Conservation (phyloP, 1,140 invertebrate species). For the Pseudomyrmex dendroicus region DNA sequence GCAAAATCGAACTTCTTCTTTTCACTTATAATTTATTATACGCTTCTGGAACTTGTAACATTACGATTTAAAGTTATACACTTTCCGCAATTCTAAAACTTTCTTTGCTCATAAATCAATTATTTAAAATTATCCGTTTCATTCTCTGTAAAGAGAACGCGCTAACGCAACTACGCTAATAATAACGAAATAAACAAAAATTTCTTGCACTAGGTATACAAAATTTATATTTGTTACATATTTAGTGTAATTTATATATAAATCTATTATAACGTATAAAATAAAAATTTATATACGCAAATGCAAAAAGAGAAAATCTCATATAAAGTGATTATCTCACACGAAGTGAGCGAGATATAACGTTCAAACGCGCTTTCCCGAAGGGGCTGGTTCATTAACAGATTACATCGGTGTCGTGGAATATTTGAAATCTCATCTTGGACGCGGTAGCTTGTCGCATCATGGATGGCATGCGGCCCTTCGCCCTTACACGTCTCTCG, state of each 20-base stretch:
- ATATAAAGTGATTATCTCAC: not conserved
- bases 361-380: not conserved
- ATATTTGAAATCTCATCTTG: slow-evolving; percentile 74
- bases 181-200: too few species aligned
- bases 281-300: not conserved
- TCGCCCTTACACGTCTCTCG: slow-evolving; percentile 74
- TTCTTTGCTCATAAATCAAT: not conserved
- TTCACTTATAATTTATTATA: not conserved
- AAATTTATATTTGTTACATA: not conserved
- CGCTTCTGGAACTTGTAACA: not conserved
- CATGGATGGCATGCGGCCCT: slow-evolving; percentile 65
- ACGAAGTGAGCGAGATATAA: not conserved
- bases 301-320: not conserved
- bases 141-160: too few species aligned
- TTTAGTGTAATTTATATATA: not conserved
- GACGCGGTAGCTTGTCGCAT: slow-evolving; percentile 64
- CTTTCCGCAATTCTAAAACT: not conserved
- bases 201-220: too few species aligned
- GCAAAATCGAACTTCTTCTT: not conserved
- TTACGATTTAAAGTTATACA: not conserved
- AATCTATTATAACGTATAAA: not conserved
- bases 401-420: slow-evolving; percentile 52
- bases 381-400: slow-evolving; percentile 33
- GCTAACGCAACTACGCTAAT: too few species aligned
- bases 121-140: too few species aligned